Evolutionary conservation across 2,888 invertebrate species (phyloP).

Genomic region (Galeopsomyia nigrocyanea): DNA sequence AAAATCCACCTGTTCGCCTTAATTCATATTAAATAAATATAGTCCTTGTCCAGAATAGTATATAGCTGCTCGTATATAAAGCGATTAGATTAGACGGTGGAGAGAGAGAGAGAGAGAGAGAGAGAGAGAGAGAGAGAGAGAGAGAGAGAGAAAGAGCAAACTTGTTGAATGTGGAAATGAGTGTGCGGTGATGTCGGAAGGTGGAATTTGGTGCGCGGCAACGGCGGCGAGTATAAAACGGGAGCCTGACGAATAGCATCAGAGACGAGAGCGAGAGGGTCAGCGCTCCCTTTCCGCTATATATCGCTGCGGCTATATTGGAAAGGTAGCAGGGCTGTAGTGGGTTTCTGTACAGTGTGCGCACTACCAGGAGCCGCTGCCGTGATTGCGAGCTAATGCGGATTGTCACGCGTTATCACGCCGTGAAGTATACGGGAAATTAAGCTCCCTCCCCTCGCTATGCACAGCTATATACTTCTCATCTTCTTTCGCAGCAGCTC

Average conservation of each 20-base stretch:
- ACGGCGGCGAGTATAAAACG: slow-evolving; percentile 3
- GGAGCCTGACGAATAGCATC: background rate
- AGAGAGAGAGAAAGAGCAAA: background rate
- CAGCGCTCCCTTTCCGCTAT: background rate
- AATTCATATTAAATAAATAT: slow-evolving; percentile 19
- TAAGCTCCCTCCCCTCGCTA: slow-evolving; percentile 40
- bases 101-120: no score
- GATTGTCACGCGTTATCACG: slow-evolving; percentile 63
- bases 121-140: no score
- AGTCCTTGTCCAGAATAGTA: no score
- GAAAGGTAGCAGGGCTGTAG: slow-evolving; percentile 12
- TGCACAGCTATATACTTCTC: slow-evolving; percentile 47
- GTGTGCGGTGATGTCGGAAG: slow-evolving; percentile 4
- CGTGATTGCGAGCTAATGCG: slow-evolving; percentile 61
- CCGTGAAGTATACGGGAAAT: slow-evolving; percentile 43
- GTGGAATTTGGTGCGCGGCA: slow-evolving; percentile 4
- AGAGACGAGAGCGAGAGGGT: background rate
- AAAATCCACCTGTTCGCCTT: slow-evolving; percentile 23
- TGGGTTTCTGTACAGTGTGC: slow-evolving; percentile 21
- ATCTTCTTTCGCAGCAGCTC: slow-evolving; percentile 13
- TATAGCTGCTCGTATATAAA: no score
- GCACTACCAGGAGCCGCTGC: slow-evolving; percentile 46
- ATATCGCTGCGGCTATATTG: background rate
- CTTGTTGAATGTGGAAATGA: slow-evolving; percentile 33
- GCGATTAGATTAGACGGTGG: no score